A percentile compares a stretch with the other conserved stretches of the same genome.
Conservation (phyloP, 1,140 invertebrate genomes). For the Ctenoplectra terminalis region DNA sequence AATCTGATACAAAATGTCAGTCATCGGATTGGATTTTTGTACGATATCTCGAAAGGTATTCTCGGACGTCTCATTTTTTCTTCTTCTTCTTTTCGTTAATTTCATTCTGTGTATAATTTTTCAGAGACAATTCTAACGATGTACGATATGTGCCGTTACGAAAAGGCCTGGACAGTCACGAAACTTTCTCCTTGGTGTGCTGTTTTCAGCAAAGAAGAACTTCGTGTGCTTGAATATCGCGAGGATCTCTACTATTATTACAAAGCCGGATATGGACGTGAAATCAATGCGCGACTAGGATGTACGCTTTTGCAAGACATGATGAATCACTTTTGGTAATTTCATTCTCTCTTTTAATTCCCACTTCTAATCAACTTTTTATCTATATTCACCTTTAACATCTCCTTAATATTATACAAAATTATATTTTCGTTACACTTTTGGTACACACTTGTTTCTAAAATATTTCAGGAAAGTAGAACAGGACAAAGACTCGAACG, state of each 20-base stretch:
- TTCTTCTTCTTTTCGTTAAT: neutral
- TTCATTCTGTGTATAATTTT: neutral
- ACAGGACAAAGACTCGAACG: constrained; percentile 52
- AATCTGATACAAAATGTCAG: constrained; percentile 79
- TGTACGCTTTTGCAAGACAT: constrained; percentile 90
- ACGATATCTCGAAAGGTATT: constrained; percentile 59
- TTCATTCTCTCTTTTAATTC: constrained; percentile 25
- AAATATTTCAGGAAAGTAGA: constrained; percentile 69
- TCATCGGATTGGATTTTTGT: constrained; percentile 78
- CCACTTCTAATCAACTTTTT: constrained; percentile 26
- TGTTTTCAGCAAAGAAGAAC: constrained; percentile 88
- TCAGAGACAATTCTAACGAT: constrained; percentile 76
- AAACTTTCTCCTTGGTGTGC: constrained; percentile 89
- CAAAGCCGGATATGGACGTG: constrained; percentile 88
- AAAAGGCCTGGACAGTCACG: constrained; percentile 87
- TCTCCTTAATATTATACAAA: too few relatives aligned
- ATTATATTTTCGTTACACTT: too few relatives aligned
- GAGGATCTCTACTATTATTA: constrained; percentile 92
- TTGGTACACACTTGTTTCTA: too few relatives aligned
- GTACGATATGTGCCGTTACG: constrained; percentile 90
- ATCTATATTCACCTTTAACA: too few relatives aligned
- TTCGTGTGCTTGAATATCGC: constrained; percentile 89
- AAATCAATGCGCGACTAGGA: constrained; percentile 86
- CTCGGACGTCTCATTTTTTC: neutral
- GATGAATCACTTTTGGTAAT: constrained; percentile 86